Base-by-base conservation (phyloP, 2,113 vertebrate genomes). In the Ictalurus furcatus region DNA sequence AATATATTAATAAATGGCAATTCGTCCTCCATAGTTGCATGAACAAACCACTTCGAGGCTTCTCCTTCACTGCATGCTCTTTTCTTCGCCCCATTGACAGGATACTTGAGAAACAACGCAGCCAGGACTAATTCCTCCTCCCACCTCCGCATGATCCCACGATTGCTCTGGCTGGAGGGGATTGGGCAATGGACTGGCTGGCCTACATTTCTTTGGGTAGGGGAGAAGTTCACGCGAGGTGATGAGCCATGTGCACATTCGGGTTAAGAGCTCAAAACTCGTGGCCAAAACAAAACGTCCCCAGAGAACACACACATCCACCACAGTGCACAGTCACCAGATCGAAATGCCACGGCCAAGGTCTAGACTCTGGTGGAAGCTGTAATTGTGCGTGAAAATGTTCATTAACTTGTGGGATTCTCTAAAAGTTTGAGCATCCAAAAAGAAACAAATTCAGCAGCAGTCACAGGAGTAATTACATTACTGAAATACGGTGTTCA, bases 361-460 rank as follows among this genome's bases (percentile, higher is more conserved):
- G 88, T 85, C 91, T 80, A 59, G 65, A 88, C 88, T 85, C 87
- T 69, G 52, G 79, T 87, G 90, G 79, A 92, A 88, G 87, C 83
- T 90, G 63, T 93, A 94, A 95, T 93, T 91, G 93, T 88, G 92
- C 91, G 37, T 93, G 93, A 93, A 94, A 93, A 92, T 91, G 90
- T 93, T 95, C 88, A 94, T 93, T 93, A 94, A 90, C 89, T 89
- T 92, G 91, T 91, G 88, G 90, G 88, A 92, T 92, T 90, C 89
- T 88, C 90, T 74, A 56, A 69, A 93, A 90, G 88, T 92, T 84
- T 85, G 44, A 92, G 90, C 80, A 21, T 74, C 85, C 92, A 93
- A 92, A 90, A 89, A 90, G 79, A 80, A n/a, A 48, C 44, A 54
- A 80, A 34, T 81, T 84, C 81, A 80, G 78, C 65, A 90, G 78